These are phyloP conservation scores for Dinocampus coccinellae DNA, from an alignment of 2,888 invertebrate genomes.

Conservation along the genomic window DNA sequence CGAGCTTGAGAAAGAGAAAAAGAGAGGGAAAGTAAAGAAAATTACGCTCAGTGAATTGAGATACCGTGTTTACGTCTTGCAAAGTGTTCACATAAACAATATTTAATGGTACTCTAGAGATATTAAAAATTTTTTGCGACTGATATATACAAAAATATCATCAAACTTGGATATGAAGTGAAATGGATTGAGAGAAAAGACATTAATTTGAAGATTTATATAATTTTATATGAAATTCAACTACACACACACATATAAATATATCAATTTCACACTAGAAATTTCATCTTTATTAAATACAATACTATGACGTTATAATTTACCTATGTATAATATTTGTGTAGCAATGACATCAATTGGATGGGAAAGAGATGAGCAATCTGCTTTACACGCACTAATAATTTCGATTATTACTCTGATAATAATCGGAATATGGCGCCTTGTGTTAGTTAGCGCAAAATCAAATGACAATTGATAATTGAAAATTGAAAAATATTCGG, in stretches of 20 bases:
- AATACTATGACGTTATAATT: not conserved
- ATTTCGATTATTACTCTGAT: slow-evolving; percentile 37
- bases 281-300: not conserved
- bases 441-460: slow-evolving; percentile 46
- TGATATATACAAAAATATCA: not conserved
- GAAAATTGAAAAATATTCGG: slow-evolving; percentile 41
- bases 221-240: not conserved
- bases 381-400: slow-evolving; percentile 3
- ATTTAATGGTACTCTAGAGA: slow-evolving; percentile 60
- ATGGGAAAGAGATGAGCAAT: slow-evolving; percentile 8
- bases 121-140: slow-evolving; percentile 32
- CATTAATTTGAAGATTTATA: not conserved
- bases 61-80: slow-evolving; percentile 68
- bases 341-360: not conserved
- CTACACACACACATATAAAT: not conserved
- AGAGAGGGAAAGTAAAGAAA: slow-evolving; percentile 48
- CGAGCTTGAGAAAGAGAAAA: slow-evolving; percentile 29
- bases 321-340: not conserved
- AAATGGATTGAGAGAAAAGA: not conserved
- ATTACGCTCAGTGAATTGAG: slow-evolving; percentile 68
- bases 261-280: not conserved
- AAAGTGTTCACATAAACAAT: slow-evolving; percentile 68
- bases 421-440: slow-evolving; percentile 39
- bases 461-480: slow-evolving; percentile 48
- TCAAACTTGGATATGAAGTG: not conserved